Conservation (phyloP, 2,113 vertebrate species). For the Nesoenas mayeri region DNA sequence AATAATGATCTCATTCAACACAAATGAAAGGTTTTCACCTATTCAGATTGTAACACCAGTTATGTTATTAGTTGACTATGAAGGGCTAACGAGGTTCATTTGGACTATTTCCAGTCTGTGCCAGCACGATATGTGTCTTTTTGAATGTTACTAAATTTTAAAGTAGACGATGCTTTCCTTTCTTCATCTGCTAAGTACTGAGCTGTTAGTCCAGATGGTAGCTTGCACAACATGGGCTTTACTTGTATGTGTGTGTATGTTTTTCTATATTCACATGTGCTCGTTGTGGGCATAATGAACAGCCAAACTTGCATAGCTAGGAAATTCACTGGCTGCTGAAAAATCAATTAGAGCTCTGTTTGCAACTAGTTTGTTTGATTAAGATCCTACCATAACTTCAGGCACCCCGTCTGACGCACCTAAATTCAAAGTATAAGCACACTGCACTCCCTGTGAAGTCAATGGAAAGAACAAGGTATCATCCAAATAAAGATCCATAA, state of each 20-base stretch:
- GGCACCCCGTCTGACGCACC: not conserved
- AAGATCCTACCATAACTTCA: not conserved
- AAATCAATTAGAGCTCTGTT: not conserved
- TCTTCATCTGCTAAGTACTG: not conserved
- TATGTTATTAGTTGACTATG: not conserved
- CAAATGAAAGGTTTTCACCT: not conserved
- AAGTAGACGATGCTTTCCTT: not conserved
- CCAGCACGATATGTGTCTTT: not conserved
- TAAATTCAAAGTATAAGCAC: not conserved
- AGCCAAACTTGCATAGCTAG: not conserved
- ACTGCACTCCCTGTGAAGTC: not conserved
- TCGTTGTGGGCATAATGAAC: not conserved
- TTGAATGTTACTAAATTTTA: not conserved
- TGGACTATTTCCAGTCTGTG: not conserved
- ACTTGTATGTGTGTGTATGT: not conserved
- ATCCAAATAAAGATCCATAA: not conserved
- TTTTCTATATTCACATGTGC: not conserved
- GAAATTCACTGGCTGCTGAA: not conserved
- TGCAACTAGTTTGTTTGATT: not conserved
- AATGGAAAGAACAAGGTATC: not conserved
- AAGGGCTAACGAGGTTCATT: fast-evolving
- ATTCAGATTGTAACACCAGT: not conserved
- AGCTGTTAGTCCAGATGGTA: not conserved
- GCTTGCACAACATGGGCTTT: not conserved
- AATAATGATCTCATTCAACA: not conserved